Evolutionary conservation across 1,140 invertebrate genomes (phyloP).

Genomic region (Cecropterus lyciades): DNA sequence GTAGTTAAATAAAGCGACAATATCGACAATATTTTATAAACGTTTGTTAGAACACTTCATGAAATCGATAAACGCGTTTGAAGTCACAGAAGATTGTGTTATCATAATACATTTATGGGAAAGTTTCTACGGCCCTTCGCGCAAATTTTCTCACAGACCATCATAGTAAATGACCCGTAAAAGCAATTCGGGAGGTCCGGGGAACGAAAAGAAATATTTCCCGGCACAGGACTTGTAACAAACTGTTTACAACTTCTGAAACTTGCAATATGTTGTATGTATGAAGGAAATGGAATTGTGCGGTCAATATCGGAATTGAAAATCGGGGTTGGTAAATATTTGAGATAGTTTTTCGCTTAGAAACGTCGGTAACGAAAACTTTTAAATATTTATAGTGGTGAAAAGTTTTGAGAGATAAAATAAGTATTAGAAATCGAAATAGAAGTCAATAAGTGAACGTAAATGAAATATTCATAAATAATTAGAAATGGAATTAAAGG

Average conservation of each 20-base stretch:
- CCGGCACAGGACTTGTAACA: constrained; percentile 1
- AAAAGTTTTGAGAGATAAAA: neutral
- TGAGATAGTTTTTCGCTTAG: constrained; percentile 23
- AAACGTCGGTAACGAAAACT: constrained; percentile 2
- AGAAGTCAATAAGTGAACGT: too few relatives aligned
- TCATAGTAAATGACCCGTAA: neutral
- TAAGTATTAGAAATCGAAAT: too few relatives aligned
- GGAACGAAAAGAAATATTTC: constrained; percentile 10
- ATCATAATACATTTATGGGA: constrained; percentile 8
- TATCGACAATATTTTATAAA: too few relatives aligned
- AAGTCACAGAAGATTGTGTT: constrained; percentile 1
- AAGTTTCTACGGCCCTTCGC: neutral
- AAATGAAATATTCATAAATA: too few relatives aligned
- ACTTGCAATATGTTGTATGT: constrained; percentile 14
- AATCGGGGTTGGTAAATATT: constrained; percentile 24
- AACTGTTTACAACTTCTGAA: constrained; percentile 22
- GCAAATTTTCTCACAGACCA: constrained; percentile 10
- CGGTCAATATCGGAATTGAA: constrained; percentile 31
- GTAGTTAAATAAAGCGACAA: too few relatives aligned
- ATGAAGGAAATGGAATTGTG: constrained; percentile 25
- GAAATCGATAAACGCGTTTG: neutral
- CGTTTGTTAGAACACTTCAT: neutral
- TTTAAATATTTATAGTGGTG: neutral
- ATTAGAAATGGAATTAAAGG: too few relatives aligned
- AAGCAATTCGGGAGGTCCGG: neutral